Evolutionary conservation across 1,140 invertebrate species (phyloP), one percentile per base, ranked within the genome.

Genomic region (Leptinotarsa lineolata): DNA sequence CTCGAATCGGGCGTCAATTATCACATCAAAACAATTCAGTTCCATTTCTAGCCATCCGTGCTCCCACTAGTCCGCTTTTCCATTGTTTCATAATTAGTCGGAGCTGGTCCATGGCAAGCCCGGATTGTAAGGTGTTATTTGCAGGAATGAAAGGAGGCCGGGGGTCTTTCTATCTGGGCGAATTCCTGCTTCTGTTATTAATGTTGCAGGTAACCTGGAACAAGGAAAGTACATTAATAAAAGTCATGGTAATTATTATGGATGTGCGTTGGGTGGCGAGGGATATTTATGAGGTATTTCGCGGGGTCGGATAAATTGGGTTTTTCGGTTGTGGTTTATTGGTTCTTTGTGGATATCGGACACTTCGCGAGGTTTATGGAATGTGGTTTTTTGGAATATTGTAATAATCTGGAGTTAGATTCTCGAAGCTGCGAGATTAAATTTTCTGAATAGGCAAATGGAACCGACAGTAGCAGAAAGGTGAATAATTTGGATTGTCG

Each of bases 161-260:
- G 30, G 30, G 30, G 30, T 39, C 30, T 39, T 39, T 39, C 30
- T 39, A 61, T 61, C 18, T 61, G 63, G 63, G 63, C 24, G 18
- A 21, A 22, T 65, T 12, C 16, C 63, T 30, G 20, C 63, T 30
- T 16, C 63, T 3, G 63, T 22, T 65, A 65, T 65, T 65, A 65
- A 65, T 65, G 22, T 39, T 22, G 12, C 63, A 30, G 63, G 63
- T 30, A 65, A 65, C 63, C 63, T 65, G 22, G 63, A 65, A 65
- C 63, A 65, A 39, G 63, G 63, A 65, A 65, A 65, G 63, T 65
- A 65, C 63, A 65, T 65, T 65, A 65, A 65, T 65, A 65, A 65
- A 65, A 65, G 63, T 65, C 63, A 24, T 30, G 24, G 39, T 65
- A 65, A 65, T 65, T 65, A 39, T 65, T 65, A 65, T 65, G 63